Conservation (phyloP, 2,113 vertebrate species). For the Cavia aperea region DNA sequence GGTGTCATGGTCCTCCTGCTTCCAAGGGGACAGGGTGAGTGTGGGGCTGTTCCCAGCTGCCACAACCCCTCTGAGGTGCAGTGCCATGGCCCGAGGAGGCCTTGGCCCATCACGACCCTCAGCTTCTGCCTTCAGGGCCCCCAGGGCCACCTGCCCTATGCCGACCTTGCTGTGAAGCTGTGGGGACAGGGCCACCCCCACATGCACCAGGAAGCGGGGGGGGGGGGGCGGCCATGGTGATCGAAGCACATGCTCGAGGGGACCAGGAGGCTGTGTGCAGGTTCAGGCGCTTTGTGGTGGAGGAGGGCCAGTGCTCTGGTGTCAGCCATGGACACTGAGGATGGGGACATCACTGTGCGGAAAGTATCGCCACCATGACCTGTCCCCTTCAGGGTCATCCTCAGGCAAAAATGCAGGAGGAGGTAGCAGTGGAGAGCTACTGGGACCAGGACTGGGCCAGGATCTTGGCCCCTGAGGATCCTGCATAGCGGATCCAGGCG, state of each 20-base stretch:
- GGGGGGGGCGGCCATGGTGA: background rate
- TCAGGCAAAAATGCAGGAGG: background rate
- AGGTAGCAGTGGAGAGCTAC: background rate
- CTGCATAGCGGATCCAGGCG: background rate
- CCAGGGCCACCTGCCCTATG: background rate
- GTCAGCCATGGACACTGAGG: background rate
- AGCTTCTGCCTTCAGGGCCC: background rate
- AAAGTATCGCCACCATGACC: background rate
- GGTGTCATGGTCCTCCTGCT: constrained; percentile 82
- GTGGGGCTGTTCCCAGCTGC: background rate
- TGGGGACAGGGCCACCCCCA: background rate
- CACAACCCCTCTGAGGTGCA: background rate
- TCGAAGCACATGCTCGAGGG: background rate
- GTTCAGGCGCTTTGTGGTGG: background rate
- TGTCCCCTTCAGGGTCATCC: background rate
- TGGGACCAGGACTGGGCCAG: too few species aligned
- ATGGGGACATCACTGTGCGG: background rate
- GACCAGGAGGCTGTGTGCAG: background rate
- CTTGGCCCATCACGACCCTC: background rate
- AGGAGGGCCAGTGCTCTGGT: background rate
- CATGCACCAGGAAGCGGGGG: background rate
- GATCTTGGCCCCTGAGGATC: too few species aligned
- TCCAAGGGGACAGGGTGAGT: constrained; percentile 46
- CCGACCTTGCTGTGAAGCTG: background rate
- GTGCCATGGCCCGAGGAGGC: background rate